A percentile compares a stretch with the other conserved stretches of the same genome.
Evolutionary conservation across 2,113 vertebrate species (phyloP).

Genomic region (Spea multiplicata): DNA sequence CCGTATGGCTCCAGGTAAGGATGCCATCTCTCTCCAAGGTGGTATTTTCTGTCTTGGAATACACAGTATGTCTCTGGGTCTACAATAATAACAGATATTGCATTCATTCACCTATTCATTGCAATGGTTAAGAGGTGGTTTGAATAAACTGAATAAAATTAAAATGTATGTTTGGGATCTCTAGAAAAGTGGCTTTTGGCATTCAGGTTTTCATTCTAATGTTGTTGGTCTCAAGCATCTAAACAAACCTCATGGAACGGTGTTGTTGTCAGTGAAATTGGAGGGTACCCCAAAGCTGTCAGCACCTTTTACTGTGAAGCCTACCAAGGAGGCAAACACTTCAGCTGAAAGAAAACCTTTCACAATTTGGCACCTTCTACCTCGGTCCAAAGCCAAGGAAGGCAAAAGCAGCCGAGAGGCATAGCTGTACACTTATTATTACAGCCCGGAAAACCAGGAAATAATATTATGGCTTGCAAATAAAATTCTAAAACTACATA

Average conservation of each 20-base stretch:
- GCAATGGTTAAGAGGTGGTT: constrained; percentile 33
- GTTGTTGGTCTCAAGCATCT: constrained; percentile 29
- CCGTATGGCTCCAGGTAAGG: constrained; percentile 78
- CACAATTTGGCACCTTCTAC: constrained; percentile 28
- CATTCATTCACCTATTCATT: not conserved
- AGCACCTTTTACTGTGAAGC: constrained; percentile 41
- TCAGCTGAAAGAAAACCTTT: constrained; percentile 44
- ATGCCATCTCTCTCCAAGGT: constrained; percentile 76
- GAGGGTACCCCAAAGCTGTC: constrained; percentile 47
- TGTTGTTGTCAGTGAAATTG: constrained; percentile 35
- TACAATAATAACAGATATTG: constrained; percentile 55
- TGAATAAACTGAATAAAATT: constrained; percentile 28
- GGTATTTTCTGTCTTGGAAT: constrained; percentile 80
- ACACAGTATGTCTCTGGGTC: constrained; percentile 75
- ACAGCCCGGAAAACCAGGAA: constrained; percentile 11
- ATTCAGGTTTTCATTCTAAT: constrained; percentile 21
- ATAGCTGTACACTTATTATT: constrained; percentile 20
- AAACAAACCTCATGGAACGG: constrained; percentile 19
- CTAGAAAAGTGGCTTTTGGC: constrained; percentile 24
- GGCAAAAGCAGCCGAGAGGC: constrained; percentile 18
- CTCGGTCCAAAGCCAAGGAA: constrained; percentile 26
- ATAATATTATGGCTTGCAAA: constrained; percentile 26
- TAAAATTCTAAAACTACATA: not conserved
- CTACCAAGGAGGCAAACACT: constrained; percentile 41
- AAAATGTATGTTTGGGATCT: constrained; percentile 26